Conservation (phyloP, 2,888 invertebrate genomes). For the Sthenelais limicola region DNA sequence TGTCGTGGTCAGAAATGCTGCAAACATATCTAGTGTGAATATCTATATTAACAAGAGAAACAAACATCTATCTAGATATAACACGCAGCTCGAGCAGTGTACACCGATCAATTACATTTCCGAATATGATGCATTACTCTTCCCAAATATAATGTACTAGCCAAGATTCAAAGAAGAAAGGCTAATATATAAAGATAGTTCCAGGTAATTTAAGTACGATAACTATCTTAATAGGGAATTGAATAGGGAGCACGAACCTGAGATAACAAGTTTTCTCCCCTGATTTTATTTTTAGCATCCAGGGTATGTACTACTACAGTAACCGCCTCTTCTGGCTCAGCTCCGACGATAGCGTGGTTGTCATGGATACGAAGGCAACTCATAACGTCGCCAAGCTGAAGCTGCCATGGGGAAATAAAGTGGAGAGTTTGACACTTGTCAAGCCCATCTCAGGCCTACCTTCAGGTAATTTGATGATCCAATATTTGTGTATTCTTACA, state of each 20-base stretch:
- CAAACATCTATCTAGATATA: too few species aligned
- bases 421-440: constrained; percentile 80
- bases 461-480: constrained; percentile 36
- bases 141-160: background rate
- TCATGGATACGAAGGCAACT: constrained; percentile 79
- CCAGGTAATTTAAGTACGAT: background rate
- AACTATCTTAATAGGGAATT: background rate
- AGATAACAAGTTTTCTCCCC: too few species aligned
- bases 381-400: constrained; percentile 83
- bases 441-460: constrained; percentile 76
- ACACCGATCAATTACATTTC: too few species aligned
- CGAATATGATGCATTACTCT: too few species aligned
- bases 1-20: too few species aligned
- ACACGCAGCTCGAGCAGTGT: too few species aligned
- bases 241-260: background rate
- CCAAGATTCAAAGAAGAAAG: background rate
- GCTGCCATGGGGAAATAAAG: constrained; percentile 69
- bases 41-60: too few species aligned
- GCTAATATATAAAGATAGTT: background rate
- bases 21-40: too few species aligned
- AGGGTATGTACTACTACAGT: constrained; percentile 85
- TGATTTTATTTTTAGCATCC: constrained; percentile 58
- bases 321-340: constrained; percentile 88
- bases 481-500: too few species aligned
- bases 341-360: constrained; percentile 82